Base-by-base conservation (phyloP, 2,888 invertebrate genomes). In the Xestia c-nigrum region DNA sequence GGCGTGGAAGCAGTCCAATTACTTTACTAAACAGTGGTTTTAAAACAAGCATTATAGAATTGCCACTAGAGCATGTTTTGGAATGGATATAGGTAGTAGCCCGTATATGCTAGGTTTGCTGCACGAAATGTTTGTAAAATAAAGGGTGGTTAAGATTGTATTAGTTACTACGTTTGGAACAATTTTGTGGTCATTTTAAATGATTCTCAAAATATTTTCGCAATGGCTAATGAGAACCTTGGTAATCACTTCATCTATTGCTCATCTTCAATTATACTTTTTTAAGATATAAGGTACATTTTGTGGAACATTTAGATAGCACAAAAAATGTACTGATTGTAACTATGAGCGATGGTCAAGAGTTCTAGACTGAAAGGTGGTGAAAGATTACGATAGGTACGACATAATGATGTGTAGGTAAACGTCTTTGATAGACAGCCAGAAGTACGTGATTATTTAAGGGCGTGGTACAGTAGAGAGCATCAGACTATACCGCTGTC, bases 21-120 rank as follows among this genome's bases (percentile, higher is more conserved):
- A 52, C 24, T 79, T 46, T n/a, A 52, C 21, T 79, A 24, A 16
- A 40, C 24, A n/a, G 6, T 47, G 10, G 21, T n/a, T 61, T 46
- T 47, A 46, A 46, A 38, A 47, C 24, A 40, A 68, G 31, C 43
- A 78, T 9, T 31, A 19, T 38, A 10, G 1, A 43, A 0, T 40
- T 5, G 4, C 9, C n/a, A 14, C 40, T 38, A 7, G 0, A 12
- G 21, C 12, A 50, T 19, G 21, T 40, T 73, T 47, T 50, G 21
- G 6, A 6, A 47, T 24, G 24, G 6, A 0, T 7, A 47, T 24
- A n/a, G n/a, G n/a, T n/a, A 57, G n/a, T 14, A 24, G 19, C 57
- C 21, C 19, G 5, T 24, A 4, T 21, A 40, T 6, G 52, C n/a
- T 55, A 16, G 16, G 24, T 47, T 57, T 57, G 16, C 24, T 57